Base-by-base conservation (phyloP, 1,140 invertebrate genomes). In the Drosophila elegans region DNA sequence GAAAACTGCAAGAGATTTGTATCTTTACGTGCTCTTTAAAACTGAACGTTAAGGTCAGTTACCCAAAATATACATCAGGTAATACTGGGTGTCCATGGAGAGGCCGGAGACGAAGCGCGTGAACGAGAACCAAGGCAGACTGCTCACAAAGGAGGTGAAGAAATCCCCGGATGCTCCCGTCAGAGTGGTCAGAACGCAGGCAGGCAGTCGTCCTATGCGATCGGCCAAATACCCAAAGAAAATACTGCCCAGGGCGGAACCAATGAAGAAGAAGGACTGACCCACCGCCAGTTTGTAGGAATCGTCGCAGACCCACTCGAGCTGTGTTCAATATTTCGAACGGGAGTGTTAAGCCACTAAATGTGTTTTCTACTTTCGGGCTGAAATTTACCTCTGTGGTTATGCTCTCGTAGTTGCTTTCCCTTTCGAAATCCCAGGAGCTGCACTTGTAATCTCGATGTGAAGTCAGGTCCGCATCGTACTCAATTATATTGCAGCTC, bases 1-100 rank as follows among this genome's bases (percentile, higher is more conserved):
- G 91, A 94, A 93, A 1, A 94, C 94, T 85, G 92, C 12, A 92
- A 25, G 7, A 13, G 7, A 9, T 2, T 3, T 11, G 0, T 16
- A 21, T 0, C n/a, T 1, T 2, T 21, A 0, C 3, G 3, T 12
- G 29, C 3, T 7, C 0, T 2, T 4, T 5, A 0, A 25, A 9
- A 29, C 11, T 12, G 4, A 6, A 3, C 1, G 21, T n/a, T 32
- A 1, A 41, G 1, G n/a, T n/a, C n/a, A n/a, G n/a, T n/a, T n/a
- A n/a, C 94, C 93, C 63, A 95, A 93, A 51, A 95, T 95, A 56
- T 95, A 95, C 93, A 95, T 95, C 72, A 95, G 93, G 13, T 94
- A 92, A 66, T 94, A 95, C 64, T 94, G 93, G 3, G 93, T 93
- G 73, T 95, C 94, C 29, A 94, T 94, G 2, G 94, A 94, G 4